phyloP scores from a whole-genome alignment of 2,888 invertebrate species.

The Calameuta filiformis region DNA sequence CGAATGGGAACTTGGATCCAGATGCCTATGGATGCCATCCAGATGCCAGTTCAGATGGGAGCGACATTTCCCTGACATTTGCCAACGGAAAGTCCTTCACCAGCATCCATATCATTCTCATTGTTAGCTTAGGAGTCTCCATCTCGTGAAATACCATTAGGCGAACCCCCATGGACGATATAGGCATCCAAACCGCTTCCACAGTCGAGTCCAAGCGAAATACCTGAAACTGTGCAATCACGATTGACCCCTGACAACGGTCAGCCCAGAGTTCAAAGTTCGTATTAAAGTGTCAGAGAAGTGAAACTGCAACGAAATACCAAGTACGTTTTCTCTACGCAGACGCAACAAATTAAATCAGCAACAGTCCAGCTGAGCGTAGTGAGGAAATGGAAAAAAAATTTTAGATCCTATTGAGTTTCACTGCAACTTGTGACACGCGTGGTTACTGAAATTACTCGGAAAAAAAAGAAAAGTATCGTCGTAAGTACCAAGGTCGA shows the following conservation, averaged over 20 bases:
- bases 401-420: background rate
- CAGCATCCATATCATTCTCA: background rate
- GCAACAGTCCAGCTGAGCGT: background rate
- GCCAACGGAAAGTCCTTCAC: background rate
- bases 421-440: background rate
- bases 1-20: no score
- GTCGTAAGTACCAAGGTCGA: background rate
- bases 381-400: background rate
- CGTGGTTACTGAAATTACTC: background rate
- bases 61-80: slow-evolving; percentile 4
- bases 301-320: background rate
- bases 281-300: background rate
- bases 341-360: background rate
- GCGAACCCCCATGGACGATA: background rate
- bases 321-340: background rate
- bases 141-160: background rate
- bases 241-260: background rate
- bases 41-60: background rate
- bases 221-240: background rate
- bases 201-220: background rate
- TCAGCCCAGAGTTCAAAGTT: background rate
- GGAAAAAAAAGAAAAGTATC: background rate
- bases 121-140: background rate
- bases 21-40: background rate
- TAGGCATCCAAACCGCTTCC: background rate